phyloP scores from a whole-genome alignment of 2,113 vertebrate species.

The Protobothrops mucrosquamatus region DNA sequence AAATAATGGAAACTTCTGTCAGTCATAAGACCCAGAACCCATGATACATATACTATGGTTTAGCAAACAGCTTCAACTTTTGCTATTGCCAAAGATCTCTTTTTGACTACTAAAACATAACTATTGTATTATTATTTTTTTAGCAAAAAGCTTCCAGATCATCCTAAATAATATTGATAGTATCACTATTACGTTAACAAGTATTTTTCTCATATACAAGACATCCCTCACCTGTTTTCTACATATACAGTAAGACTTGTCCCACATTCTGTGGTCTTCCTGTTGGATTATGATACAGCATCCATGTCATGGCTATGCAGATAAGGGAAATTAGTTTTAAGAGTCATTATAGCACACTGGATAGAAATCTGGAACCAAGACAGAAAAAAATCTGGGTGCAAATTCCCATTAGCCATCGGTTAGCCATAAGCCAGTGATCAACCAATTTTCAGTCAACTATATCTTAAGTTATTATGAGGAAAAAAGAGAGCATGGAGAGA shows the following conservation, averaged over 20 bases:
- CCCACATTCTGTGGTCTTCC: neutral
- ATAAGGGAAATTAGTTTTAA: neutral
- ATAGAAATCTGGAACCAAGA: neutral
- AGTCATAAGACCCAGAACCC: neutral
- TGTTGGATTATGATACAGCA: neutral
- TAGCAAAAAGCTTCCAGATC: neutral
- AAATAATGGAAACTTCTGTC: neutral
- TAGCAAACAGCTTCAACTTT: neutral
- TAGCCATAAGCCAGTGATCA: neutral
- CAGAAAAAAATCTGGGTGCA: neutral
- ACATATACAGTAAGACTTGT: neutral
- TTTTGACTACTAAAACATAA: neutral
- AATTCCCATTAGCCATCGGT: neutral
- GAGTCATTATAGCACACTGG: neutral
- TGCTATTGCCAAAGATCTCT: neutral
- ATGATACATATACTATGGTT: neutral
- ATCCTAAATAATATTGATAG: neutral
- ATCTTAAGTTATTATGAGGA: neutral
- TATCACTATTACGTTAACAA: neutral
- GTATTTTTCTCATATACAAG: neutral
- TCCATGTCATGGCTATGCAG: neutral
- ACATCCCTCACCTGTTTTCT: neutral
- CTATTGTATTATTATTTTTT: neutral
- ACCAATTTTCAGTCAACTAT: neutral
- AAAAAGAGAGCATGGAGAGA: neutral